phyloP scores from a whole-genome alignment of 2,113 vertebrate species.

The Podarcis cretensis region DNA sequence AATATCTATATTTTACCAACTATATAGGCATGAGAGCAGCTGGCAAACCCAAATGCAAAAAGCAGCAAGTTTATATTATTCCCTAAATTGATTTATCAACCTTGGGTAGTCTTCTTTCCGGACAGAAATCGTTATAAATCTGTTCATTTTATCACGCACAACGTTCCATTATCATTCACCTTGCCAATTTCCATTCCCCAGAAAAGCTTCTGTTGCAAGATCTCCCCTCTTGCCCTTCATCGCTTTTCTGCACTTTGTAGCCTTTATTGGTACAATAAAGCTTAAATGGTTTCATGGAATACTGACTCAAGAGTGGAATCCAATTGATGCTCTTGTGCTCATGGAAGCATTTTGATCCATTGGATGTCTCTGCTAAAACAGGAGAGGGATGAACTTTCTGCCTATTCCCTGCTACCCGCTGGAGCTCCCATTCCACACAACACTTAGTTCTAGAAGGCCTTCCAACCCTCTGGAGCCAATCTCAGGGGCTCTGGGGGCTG shows the following conservation, averaged over 20 bases:
- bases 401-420: neutral
- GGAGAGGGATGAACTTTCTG: too few relatives aligned
- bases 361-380: too few relatives aligned
- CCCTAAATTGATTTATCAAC: slow-evolving; percentile 70
- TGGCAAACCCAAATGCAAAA: slow-evolving; percentile 69
- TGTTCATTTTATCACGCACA: slow-evolving; percentile 34
- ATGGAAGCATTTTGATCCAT: too few relatives aligned
- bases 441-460: too few relatives aligned
- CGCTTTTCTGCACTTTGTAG: slow-evolving; percentile 23
- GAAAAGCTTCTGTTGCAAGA: slow-evolving; percentile 12
- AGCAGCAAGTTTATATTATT: slow-evolving; percentile 61
- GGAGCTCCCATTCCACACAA: neutral
- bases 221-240: neutral
- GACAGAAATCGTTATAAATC: slow-evolving; percentile 60
- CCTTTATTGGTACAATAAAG: neutral
- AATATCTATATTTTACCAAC: slow-evolving; percentile 74
- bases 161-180: slow-evolving; percentile 44
- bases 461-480: too few relatives aligned
- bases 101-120: slow-evolving; percentile 67
- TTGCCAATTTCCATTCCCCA: slow-evolving; percentile 11
- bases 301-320: neutral
- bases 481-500: too few relatives aligned
- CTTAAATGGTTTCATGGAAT: slow-evolving; percentile 18
- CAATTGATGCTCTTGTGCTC: too few relatives aligned
- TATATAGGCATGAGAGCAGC: slow-evolving; percentile 73